Conservation (phyloP, 2,113 vertebrate genomes). For the Dipodomys spectabilis region DNA sequence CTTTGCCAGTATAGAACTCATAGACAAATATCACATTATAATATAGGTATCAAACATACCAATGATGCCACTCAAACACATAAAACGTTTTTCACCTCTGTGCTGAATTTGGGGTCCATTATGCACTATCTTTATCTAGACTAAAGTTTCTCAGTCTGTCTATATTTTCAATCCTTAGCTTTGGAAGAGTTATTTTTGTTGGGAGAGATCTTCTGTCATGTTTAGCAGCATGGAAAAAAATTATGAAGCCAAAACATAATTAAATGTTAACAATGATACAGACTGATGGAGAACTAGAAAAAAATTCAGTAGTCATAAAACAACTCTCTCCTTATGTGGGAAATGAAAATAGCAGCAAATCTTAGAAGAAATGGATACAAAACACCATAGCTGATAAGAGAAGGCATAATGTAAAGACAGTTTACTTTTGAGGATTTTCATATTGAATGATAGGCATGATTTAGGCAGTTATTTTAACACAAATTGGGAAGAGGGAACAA, state of each 20-base stretch:
- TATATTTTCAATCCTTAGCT: no score
- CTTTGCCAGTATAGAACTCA: neutral
- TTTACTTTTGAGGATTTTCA: neutral
- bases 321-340: no score
- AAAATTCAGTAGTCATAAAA: neutral
- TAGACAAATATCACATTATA: no score
- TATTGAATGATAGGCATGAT: neutral
- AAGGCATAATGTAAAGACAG: neutral
- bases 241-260: neutral
- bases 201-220: no score
- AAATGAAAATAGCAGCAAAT: slow-evolving; percentile 16
- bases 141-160: no score
- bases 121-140: no score
- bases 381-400: neutral
- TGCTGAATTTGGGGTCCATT: no score
- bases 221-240: neutral
- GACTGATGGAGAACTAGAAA: neutral
- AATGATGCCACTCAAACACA: neutral
- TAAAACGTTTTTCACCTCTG: neutral
- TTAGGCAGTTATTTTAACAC: neutral
- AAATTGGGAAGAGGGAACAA: neutral
- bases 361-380: neutral
- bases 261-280: neutral
- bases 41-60: no score
- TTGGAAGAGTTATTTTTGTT: no score